phyloP scores from a whole-genome alignment of 2,113 vertebrate genomes.

The Trinectes maculatus region DNA sequence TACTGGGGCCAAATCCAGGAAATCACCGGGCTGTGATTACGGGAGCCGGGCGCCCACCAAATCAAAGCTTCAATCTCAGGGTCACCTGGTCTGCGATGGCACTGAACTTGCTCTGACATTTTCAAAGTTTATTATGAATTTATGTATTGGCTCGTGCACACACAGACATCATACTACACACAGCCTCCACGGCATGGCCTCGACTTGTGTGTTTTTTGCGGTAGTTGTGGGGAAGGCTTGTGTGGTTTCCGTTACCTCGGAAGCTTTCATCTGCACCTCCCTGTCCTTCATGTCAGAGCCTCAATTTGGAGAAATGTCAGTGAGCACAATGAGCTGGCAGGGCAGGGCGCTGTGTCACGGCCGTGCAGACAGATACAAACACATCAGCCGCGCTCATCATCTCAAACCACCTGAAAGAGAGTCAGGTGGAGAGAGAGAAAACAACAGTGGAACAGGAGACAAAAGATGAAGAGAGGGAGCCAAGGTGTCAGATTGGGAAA shows the following conservation, averaged over 20 bases:
- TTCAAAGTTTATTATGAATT: constrained; percentile 56
- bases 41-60: constrained; percentile 3
- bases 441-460: not conserved
- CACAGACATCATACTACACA: not conserved
- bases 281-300: constrained; percentile 61
- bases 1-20: constrained; percentile 15
- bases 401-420: constrained; percentile 63
- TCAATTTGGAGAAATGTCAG: constrained; percentile 77
- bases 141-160: constrained; percentile 20
- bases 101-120: constrained; percentile 53
- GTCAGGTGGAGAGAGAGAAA: constrained; percentile 15
- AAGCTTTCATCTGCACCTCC: constrained; percentile 41
- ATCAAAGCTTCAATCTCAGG: constrained; percentile 46
- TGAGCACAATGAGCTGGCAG: constrained; percentile 55
- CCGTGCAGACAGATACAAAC: constrained; percentile 41
- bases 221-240: not conserved
- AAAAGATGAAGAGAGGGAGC: constrained; percentile 37
- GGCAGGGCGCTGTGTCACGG: constrained; percentile 50
- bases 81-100: constrained; percentile 22
- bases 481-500: constrained; percentile 73
- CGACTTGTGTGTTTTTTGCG: not conserved
- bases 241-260: constrained; percentile 53
- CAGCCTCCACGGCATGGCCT: too few relatives aligned
- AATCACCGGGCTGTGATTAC: constrained; percentile 53
- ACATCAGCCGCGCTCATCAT: constrained; percentile 35